Evolutionary conservation across 2,797 vertebrate genomes (phyloP).

Genomic region (Phaenicophaeus curvirostris): DNA sequence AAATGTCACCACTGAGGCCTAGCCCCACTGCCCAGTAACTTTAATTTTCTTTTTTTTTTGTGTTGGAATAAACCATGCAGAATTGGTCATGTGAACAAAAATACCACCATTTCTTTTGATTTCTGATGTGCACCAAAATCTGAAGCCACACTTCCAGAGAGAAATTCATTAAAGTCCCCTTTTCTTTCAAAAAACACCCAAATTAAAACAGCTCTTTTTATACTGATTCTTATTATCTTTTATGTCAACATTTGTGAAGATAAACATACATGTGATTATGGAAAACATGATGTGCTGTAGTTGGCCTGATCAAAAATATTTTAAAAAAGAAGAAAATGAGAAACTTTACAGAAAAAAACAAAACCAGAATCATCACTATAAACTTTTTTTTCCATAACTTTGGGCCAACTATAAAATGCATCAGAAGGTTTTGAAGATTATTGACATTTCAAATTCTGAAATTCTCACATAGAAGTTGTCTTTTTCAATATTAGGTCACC

Average conservation of each 20-base stretch:
- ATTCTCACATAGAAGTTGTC: background rate
- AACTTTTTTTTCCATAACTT: background rate
- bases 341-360: background rate
- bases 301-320: background rate
- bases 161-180: background rate
- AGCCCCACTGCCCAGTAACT: background rate
- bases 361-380: background rate
- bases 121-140: background rate
- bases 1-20: background rate
- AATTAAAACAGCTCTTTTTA: background rate
- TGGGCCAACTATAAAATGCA: background rate
- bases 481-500: background rate
- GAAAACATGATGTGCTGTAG: background rate
- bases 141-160: background rate
- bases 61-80: background rate
- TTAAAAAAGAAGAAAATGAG: background rate
- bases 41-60: background rate
- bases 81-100: background rate
- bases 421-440: background rate
- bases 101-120: background rate
- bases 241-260: background rate
- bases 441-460: background rate
- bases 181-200: background rate
- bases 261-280: background rate
- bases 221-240: background rate